Evolutionary conservation across 1,140 invertebrate species (phyloP).

Genomic region (Diachasma alloeum): DNA sequence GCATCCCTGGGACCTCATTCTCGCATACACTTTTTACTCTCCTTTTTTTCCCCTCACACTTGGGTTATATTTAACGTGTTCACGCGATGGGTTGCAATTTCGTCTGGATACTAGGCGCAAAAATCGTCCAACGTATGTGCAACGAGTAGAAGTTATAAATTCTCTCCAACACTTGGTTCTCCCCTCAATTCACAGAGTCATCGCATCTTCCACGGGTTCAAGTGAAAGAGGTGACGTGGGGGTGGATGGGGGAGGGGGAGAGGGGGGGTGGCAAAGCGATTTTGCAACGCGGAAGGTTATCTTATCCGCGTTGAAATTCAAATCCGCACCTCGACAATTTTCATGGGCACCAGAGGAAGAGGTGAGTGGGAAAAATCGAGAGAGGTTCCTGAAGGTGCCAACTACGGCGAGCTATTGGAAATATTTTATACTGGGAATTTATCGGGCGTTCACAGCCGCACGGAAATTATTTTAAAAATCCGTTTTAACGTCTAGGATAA

Average conservation of each 20-base stretch:
- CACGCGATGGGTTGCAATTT: slow-evolving; percentile 22
- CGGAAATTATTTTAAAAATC: slow-evolving; percentile 57
- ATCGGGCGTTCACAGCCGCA: slow-evolving; percentile 45
- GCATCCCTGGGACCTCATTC: not conserved
- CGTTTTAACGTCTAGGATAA: slow-evolving; percentile 31
- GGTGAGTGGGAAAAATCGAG: slow-evolving; percentile 37
- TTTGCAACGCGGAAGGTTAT: slow-evolving; percentile 30
- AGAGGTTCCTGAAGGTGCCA: slow-evolving; percentile 27
- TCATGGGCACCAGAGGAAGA: slow-evolving; percentile 20
- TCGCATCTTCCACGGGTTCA: not conserved
- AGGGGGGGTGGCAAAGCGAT: not conserved
- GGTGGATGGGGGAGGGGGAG: no score
- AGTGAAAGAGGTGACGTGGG: not conserved
- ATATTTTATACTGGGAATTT: slow-evolving; percentile 58
- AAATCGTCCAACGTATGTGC: not conserved
- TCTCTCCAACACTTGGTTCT: not conserved
- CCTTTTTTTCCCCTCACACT: not conserved
- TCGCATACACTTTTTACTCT: slow-evolving; percentile 4
- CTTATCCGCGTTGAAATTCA: slow-evolving; percentile 45
- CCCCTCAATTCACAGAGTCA: slow-evolving; percentile 1
- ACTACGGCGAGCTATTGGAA: slow-evolving; percentile 50
- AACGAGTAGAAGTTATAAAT: slow-evolving; percentile 1
- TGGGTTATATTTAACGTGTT: slow-evolving; percentile 25
- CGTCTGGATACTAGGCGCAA: not conserved
- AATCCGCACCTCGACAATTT: slow-evolving; percentile 31